Evolutionary conservation across 2,888 invertebrate genomes (phyloP), one percentile per base, ranked within the genome.

Genomic region (Cataglyphis livida): DNA sequence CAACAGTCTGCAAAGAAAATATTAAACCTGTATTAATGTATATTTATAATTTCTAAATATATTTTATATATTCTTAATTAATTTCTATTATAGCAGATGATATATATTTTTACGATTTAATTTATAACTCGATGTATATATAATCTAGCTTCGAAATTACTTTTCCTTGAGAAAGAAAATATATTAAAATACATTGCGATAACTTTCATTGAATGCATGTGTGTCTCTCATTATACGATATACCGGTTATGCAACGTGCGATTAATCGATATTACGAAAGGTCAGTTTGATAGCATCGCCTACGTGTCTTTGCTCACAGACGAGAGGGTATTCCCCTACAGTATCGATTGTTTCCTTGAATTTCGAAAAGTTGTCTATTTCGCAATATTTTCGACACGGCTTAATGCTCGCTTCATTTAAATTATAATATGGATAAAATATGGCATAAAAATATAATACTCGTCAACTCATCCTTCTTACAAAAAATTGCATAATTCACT

Each of bases 251-350:
- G 64, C 84, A 88, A 88, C 81, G 48, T 75, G 68, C 59, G 81
- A 86, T 88, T 86, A 89, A 89, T 88, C 90, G 88, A 89, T 88
- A 88, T 88, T 87, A 62, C 21, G 90, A 86, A 86, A 90, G 89
- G 89, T 89, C 88, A 90, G 88, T 90, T 85, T 83, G 78, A 81
- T 82, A 84, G 85, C 59, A 83, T 57, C 64, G 81, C 38, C 62
- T 75, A 57, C 57, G 82, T 70, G 38, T 83, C 82, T 70, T 71
- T 28, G 57, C 75, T 84, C 65, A 82, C 35, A 81, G 75, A 76
- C 78, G 65, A 48, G 48, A 76, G 84, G 89, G 83, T 88, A 87
- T 88, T 87, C 85, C 83, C 88, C 81, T 32, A 59, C 35, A 32
- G 61, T 85, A 88, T 88, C 83, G 86, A 87, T 85, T 83, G 41